These are phyloP conservation scores for Mesodorylaimus sp. DNA, from an alignment of 2,888 invertebrate species.

Conservation along the genomic window DNA sequence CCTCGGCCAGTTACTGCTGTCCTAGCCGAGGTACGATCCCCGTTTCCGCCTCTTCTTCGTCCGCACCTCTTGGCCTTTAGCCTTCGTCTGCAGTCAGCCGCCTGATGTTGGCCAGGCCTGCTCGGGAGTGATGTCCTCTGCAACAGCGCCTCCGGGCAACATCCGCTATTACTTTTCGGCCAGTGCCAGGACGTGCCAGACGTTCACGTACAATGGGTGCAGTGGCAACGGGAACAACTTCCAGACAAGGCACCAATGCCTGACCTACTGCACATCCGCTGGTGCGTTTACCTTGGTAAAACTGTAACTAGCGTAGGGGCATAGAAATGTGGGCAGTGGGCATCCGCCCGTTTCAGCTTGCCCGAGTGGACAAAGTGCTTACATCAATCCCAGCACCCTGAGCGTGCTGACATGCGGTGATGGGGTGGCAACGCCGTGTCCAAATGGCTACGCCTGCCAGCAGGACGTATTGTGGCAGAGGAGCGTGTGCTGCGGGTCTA, in stretches of 20 bases:
- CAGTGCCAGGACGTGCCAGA: neutral
- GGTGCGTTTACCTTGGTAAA: too few relatives aligned
- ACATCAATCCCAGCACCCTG: slow-evolving; percentile 20
- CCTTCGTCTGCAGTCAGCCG: too few relatives aligned
- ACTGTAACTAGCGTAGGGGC: too few relatives aligned
- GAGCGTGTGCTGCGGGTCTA: slow-evolving; percentile 24
- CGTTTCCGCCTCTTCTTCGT: too few relatives aligned
- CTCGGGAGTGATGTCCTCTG: too few relatives aligned
- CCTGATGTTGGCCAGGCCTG: too few relatives aligned
- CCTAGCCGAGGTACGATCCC: too few relatives aligned
- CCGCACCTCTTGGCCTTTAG: too few relatives aligned
- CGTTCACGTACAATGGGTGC: slow-evolving; percentile 6
- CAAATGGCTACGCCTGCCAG: slow-evolving; percentile 21
- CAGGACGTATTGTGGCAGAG: slow-evolving; percentile 18
- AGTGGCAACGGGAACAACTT: slow-evolving; percentile 7
- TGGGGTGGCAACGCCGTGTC: slow-evolving; percentile 20
- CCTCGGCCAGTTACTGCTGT: too few relatives aligned
- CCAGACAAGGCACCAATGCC: neutral
- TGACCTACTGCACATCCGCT: slow-evolving; percentile 17
- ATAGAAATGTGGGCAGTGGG: too few relatives aligned
- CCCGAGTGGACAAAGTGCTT: slow-evolving; percentile 22
- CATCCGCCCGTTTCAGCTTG: slow-evolving; percentile 18
- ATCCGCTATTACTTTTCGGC: slow-evolving; percentile 1
- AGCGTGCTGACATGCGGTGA: slow-evolving; percentile 25
- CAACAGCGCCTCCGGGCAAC: too few relatives aligned